Conservation (phyloP, 2,797 vertebrate species). For the Anas bahamensis region DNA sequence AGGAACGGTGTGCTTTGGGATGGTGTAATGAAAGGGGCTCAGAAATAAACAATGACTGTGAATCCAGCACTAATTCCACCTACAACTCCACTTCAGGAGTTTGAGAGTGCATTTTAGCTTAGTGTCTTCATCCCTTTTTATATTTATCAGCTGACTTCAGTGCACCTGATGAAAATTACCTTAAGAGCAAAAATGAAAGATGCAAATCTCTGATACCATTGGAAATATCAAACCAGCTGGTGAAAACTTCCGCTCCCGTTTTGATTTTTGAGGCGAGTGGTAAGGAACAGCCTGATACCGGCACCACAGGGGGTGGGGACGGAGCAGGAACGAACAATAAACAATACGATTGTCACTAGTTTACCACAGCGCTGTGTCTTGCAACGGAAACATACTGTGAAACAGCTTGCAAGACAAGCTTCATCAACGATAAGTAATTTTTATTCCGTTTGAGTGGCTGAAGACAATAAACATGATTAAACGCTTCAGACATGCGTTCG, state of each 20-base stretch:
- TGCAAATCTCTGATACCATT: background rate
- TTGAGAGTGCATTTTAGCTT: background rate
- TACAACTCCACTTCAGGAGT: conserved; percentile 5
- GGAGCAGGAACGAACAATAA: conserved; percentile 68
- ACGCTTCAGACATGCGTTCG: conserved; percentile 75
- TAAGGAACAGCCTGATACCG: conserved; percentile 29
- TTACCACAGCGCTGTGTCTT: conserved; percentile 62
- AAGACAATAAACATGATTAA: conserved; percentile 82
- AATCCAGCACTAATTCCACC: conserved; percentile 25
- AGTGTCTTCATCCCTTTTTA: background rate
- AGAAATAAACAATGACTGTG: conserved; percentile 21
- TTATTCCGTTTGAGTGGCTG: conserved; percentile 81
- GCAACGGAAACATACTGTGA: conserved; percentile 78
- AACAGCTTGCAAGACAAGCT: conserved; percentile 79
- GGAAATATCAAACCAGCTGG: background rate
- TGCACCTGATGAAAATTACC: background rate
- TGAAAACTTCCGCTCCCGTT: background rate
- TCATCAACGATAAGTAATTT: conserved; percentile 81
- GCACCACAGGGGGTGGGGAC: conserved; percentile 1
- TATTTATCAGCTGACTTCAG: background rate
- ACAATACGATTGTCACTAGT: conserved; percentile 60
- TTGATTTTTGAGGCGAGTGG: background rate
- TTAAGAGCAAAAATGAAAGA: conserved; percentile 28
- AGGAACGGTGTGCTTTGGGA: background rate
- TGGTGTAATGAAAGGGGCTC: background rate